Evolutionary conservation across 2,797 vertebrate genomes (phyloP).

Genomic region (Notoglanidium macrostoma): DNA sequence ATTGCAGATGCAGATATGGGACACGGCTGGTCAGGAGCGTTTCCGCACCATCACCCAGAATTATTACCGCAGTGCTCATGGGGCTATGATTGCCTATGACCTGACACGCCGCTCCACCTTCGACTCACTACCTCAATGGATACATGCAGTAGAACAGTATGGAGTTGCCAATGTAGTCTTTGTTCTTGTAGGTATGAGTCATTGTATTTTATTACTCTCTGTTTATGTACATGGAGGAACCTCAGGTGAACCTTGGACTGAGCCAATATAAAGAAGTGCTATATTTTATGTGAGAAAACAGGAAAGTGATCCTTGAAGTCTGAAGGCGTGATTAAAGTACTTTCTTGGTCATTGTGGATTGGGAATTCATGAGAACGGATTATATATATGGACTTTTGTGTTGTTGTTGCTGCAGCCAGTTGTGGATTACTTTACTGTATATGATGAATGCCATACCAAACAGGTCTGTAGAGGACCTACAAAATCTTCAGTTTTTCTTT

Average conservation of each 20-base stretch:
- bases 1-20: slow-evolving; percentile 94
- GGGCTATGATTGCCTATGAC: slow-evolving; percentile 94
- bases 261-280: neutral
- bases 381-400: neutral
- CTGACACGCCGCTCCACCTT: slow-evolving; percentile 89
- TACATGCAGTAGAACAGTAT: slow-evolving; percentile 89
- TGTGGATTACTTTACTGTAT: neutral
- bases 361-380: neutral
- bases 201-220: slow-evolving; percentile 7
- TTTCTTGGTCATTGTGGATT: neutral
- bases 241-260: neutral
- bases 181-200: slow-evolving; percentile 87
- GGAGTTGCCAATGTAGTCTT: slow-evolving; percentile 87
- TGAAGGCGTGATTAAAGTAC: neutral
- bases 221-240: neutral
- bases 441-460: neutral
- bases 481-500: neutral
- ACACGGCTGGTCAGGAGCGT: slow-evolving; percentile 97
- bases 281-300: neutral
- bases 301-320: neutral
- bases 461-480: neutral
- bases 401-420: neutral
- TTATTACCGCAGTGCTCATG: slow-evolving; percentile 94
- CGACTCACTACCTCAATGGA: slow-evolving; percentile 92
- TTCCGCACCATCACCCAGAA: slow-evolving; percentile 96